Base-by-base conservation (phyloP, 2,113 vertebrate genomes). In the Zosterops lateralis region DNA sequence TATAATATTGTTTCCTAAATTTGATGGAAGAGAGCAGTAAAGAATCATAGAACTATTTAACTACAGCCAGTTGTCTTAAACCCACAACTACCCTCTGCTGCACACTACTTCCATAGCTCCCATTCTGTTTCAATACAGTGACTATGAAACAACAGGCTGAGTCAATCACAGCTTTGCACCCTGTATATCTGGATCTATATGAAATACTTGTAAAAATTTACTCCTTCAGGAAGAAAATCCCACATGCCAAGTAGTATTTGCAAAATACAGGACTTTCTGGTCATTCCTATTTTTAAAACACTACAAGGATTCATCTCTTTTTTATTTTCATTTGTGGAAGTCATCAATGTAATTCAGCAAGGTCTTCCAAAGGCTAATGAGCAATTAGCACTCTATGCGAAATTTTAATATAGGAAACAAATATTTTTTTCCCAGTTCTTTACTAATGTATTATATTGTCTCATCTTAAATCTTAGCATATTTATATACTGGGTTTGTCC, bases 401-500 rank as follows among this genome's bases (percentile, higher is more conserved):
- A 92, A 87, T 80, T 44, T 70, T 38, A 42, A 13, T 26, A 58
- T 3, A 40, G 45, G 42, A 78, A 90, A 75, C 10, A 84, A 90
- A 45, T 21, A 28, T 13, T 60, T 12, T 82, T 82, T 48, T 28
- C 34, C 22, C 8, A 34, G 10, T 17, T 83, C 67, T 90, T 82
- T 91, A 24, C 62, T 72, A 94, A 82, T 19, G 44, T 57, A 86
- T 17, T 75, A 38, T 38, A 70, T 50, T 93, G 50, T 44, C 26
- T 88, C 44, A 60, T 48, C 60, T 95, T 89, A 81, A 87, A 87
- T 86, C 66, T 87, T 32, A 81, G 48, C 90, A 54, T 86, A 72
- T 68, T 95, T 93, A 81, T 48, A 89, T 21, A 88, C 36, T 32
- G 29, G 9, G 67, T 97, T 96, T 93, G 70, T 92, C 84, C 71